Base-by-base conservation (phyloP, 2,113 vertebrate species). In the Takifugu flavidus region DNA sequence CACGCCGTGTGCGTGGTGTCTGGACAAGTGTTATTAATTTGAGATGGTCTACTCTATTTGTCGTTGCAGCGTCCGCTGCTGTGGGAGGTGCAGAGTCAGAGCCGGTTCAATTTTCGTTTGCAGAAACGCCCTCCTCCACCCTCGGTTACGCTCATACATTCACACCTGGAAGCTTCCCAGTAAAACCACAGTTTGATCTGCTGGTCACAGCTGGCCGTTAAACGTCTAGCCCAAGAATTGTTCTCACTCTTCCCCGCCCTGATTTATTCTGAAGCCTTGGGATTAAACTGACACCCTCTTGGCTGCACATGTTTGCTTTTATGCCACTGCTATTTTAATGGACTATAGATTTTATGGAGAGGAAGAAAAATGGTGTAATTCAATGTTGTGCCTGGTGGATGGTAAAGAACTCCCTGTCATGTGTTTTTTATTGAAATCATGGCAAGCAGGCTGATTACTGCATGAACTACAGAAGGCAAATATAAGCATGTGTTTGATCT, bases 111-210 rank as follows among this genome's bases (percentile, higher is more conserved):
- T 31, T 13, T 3, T 49, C 34, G 47, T 47, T 20, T 3, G 46
- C 39, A 56, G 61, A 60, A 62, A 66, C 25, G 13, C 61, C 49
- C 44, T 39, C 7, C 25, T 46, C 25, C 31, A 44, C 50, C 27
- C 28, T 60, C 47, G 1, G 14, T 39, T 53, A 13, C n/a, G 15
- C 55, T 50, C 49, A 26, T 56, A 54, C 52, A 64, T 47, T 64
- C 44, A 68, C 65, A 62, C 62, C 67, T 66, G 62, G 58, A 71
- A 46, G 28, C 39, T n/a, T 25, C 54, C 45, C 50, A 56, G 49
- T 31, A n/a, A 50, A 60, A 39, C 47, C 27, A n/a, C 49, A 56
- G 47, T 60, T 46, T 28, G 28, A 63, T 59, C 42, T 28, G 1
- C 26, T 53, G 46, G 25, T 20, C 56, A 29, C 11, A 60, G 25